Percentiles rank a stretch among this genome's conserved stretches.
Conservation (phyloP, 2,113 vertebrate genomes). For the Copsychus sechellarum region DNA sequence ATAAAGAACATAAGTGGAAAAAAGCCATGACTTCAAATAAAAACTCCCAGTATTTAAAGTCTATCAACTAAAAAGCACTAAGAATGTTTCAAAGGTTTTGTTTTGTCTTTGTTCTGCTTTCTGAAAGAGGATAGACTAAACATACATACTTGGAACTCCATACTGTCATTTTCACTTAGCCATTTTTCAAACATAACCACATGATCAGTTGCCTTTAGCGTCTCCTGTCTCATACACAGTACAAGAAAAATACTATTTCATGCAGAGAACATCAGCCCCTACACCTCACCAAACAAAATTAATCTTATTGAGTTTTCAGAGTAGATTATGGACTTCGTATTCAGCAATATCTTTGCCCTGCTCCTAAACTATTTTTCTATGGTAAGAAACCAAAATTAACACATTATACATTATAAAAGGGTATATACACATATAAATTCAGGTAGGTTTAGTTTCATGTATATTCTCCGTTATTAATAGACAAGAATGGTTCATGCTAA, state of each 20-base stretch:
- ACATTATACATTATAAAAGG: background rate
- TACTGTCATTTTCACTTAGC: background rate
- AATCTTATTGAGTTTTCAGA: background rate
- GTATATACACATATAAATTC: background rate
- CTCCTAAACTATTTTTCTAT: background rate
- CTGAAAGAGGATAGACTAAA: background rate
- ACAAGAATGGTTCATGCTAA: background rate
- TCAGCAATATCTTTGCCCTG: background rate
- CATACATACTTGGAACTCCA: fast-evolving
- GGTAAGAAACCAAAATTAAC: background rate
- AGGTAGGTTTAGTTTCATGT: background rate
- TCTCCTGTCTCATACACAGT: background rate
- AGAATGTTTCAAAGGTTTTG: background rate
- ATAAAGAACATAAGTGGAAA: background rate
- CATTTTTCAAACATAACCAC: background rate
- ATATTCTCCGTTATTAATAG: background rate
- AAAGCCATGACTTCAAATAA: background rate
- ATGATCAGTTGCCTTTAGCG: background rate
- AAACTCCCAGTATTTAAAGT: background rate
- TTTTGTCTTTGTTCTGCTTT: background rate
- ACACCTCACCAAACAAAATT: background rate
- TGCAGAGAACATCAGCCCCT: background rate
- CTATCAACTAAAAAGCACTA: background rate
- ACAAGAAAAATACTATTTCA: background rate
- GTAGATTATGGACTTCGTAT: background rate